Evolutionary conservation across 2,888 invertebrate species (phyloP), one percentile per base, ranked within the genome.

Genomic region (Capitulum mitella): DNA sequence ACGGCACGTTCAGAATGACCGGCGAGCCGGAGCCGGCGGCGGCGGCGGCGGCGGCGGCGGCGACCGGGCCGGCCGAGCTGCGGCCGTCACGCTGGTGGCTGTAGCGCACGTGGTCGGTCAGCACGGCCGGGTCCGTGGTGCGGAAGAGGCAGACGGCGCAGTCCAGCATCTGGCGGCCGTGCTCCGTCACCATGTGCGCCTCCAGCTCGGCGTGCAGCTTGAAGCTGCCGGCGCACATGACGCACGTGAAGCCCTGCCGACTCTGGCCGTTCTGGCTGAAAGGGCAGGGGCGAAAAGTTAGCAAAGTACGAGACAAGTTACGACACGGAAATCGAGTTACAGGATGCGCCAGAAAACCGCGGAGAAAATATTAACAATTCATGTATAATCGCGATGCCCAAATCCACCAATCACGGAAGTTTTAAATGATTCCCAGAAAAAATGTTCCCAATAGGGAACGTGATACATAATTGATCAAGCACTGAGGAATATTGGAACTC

Each of bases 61-160:
- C 32, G 48, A 48, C 22, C 43, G 34, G 19, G 61, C 16, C 14
- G 54, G 70, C 37, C 16, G 32, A 8, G 19, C 76, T 76, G 46
- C 29, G 14, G 16, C 14, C 8, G 43, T 46, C 76, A 46, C 70
- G 43, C 76, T 43, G 48, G 76, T 76, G 76, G 46, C 76, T 76
- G 48, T 76, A 76, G 29, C 76, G 76, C 14, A 48, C 76, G 76
- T 76, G 76, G 76, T 76, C 76, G 76, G n/a, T 48, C 29, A 76
- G 48, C 46, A 76, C 76, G 29, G 48, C 46, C 76, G 76, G 76
- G 79, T 84, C 84, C 26, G 84, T 84, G 22, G 84, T 84, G 51
- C 84, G 83, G 81, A 83, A 84, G 80, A 84, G 83, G 81, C 84
- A 84, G 34, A 83, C 79, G 79, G 83, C 83, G 80, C 84, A 84